Conservation (phyloP, 2,888 invertebrate species). For the Campoletis raptor region DNA sequence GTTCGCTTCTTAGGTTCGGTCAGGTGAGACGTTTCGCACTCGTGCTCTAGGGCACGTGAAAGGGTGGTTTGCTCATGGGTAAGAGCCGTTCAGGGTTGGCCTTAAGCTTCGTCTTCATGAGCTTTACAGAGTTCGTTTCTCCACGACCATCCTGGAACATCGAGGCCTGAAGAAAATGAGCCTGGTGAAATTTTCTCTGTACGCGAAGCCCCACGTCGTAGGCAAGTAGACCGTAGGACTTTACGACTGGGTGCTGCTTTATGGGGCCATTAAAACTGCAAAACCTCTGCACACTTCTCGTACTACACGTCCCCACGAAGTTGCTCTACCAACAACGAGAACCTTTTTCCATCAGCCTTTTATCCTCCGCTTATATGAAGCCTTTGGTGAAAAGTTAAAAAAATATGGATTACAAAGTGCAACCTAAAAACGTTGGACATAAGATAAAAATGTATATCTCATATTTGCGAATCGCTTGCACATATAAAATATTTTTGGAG, state of each 20-base stretch:
- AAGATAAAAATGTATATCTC: neutral
- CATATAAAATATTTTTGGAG: no score
- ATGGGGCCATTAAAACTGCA: slow-evolving; percentile 65
- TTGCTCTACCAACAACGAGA: slow-evolving; percentile 19
- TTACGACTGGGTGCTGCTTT: slow-evolving; percentile 64
- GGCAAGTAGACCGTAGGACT: slow-evolving; percentile 43
- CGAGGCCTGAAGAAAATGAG: slow-evolving; percentile 26
- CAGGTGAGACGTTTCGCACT: slow-evolving; percentile 31
- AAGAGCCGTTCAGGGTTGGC: neutral
- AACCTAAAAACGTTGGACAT: neutral
- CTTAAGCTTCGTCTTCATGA: slow-evolving; percentile 33
- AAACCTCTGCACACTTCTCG: slow-evolving; percentile 29
- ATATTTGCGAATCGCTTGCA: neutral
- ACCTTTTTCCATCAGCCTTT: slow-evolving; percentile 8
- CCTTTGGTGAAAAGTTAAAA: neutral
- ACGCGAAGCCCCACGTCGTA: slow-evolving; percentile 13
- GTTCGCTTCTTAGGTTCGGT: slow-evolving; percentile 15
- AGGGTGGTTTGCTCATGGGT: neutral
- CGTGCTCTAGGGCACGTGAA: slow-evolving; percentile 20
- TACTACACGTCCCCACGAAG: neutral
- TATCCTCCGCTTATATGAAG: neutral
- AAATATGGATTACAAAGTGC: neutral
- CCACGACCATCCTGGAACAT: slow-evolving; percentile 19
- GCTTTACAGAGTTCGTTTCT: slow-evolving; percentile 24
- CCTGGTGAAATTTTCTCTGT: slow-evolving; percentile 22